A percentile compares a stretch with the other conserved stretches of the same genome.
These are phyloP conservation scores for Diploptera punctata DNA, from an alignment of 2,888 invertebrate genomes.

Conservation along the genomic window DNA sequence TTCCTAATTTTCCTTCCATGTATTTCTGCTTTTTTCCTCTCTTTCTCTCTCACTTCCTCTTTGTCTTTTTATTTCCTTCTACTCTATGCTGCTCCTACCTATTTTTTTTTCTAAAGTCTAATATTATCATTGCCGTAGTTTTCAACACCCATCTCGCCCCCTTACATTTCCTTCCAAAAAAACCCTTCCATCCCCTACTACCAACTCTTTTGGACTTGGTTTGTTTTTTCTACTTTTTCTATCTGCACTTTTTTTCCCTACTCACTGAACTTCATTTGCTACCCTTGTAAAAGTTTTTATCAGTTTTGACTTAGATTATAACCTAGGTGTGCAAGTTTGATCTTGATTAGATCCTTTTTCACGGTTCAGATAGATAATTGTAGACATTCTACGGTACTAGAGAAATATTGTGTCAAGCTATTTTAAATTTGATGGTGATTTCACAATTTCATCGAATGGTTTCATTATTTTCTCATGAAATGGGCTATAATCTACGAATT, in stretches of 20 bases:
- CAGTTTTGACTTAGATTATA: background rate
- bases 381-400: too few relatives aligned
- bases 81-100: background rate
- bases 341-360: background rate
- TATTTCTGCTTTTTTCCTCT: background rate
- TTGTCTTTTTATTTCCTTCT: background rate
- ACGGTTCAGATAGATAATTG: background rate
- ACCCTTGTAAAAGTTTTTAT: background rate
- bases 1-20: slow-evolving; percentile 4
- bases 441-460: too few relatives aligned
- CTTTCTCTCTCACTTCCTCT: background rate
- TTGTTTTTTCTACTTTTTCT: background rate
- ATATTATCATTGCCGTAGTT: background rate
- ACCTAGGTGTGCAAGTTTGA: background rate
- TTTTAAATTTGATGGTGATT: too few relatives aligned
- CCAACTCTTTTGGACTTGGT: background rate
- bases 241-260: background rate
- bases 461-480: too few relatives aligned
- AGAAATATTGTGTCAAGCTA: too few relatives aligned
- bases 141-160: background rate
- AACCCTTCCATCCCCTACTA: background rate
- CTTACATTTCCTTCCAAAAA: background rate
- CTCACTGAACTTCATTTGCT: background rate
- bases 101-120: background rate
- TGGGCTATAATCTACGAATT: too few relatives aligned